Conservation (phyloP, 2,797 vertebrate genomes). For the Prunella strophiata region DNA sequence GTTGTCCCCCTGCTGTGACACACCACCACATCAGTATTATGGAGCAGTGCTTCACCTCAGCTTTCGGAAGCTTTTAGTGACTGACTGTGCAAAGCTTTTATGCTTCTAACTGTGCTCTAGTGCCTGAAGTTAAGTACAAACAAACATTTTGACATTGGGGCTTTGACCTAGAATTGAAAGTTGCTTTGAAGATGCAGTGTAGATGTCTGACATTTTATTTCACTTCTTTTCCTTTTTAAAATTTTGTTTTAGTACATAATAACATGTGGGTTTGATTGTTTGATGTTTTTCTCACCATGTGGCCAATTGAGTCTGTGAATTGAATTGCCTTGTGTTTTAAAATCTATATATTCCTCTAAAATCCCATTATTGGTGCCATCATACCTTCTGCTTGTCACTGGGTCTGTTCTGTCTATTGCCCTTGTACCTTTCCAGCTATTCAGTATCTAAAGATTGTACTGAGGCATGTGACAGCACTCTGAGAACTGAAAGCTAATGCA, state of each 20-base stretch:
- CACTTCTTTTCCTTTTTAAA: neutral
- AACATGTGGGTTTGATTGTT: neutral
- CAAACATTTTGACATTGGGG: neutral
- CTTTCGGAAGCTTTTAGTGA: conserved; percentile 3
- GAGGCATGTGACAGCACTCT: neutral
- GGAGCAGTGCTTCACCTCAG: neutral
- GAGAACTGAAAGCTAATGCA: neutral
- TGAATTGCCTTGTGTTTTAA: neutral
- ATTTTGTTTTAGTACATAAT: neutral
- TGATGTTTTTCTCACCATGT: neutral
- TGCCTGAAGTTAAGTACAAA: neutral
- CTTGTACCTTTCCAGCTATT: neutral
- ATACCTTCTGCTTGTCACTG: neutral
- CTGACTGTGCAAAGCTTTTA: neutral
- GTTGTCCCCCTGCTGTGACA: conserved; percentile 9
- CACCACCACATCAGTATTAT: neutral
- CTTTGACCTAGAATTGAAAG: neutral
- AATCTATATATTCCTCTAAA: neutral
- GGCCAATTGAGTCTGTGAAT: neutral
- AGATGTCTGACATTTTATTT: neutral
- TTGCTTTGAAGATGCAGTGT: neutral
- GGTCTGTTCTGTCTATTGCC: neutral
- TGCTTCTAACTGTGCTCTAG: neutral
- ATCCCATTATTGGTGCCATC: neutral
- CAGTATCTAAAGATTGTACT: neutral